Conservation (phyloP, 2,888 invertebrate genomes). For the Altica lythri region DNA sequence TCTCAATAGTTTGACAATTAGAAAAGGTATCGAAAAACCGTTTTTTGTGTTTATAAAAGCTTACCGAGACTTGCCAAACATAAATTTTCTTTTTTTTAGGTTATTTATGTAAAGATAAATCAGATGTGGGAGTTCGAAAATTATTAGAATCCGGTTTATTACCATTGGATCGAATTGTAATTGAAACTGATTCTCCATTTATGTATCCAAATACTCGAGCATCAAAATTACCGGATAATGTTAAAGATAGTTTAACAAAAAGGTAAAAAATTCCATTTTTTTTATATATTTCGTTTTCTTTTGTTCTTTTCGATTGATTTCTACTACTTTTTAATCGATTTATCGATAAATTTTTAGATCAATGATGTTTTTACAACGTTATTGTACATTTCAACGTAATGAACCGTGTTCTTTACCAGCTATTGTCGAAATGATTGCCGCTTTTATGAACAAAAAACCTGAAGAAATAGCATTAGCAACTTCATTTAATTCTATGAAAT, state of each 20-base stretch:
- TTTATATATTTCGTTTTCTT: too few species aligned
- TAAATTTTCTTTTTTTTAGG: conserved; percentile 63
- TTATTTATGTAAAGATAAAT: conserved; percentile 89
- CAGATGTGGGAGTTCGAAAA: conserved; percentile 85
- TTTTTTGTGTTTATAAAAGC: too few species aligned
- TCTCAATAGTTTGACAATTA: too few species aligned
- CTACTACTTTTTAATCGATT: not conserved
- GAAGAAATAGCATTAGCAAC: conserved; percentile 90
- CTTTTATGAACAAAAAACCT: conserved; percentile 82
- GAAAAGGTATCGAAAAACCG: too few species aligned
- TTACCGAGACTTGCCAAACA: too few species aligned
- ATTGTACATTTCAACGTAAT: conserved; percentile 95
- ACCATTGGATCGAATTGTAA: conserved; percentile 81
- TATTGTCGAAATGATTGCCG: conserved; percentile 92
- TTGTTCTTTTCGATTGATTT: too few species aligned
- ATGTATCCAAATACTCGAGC: conserved; percentile 96
- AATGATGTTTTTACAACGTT: conserved; percentile 80
- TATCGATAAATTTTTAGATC: conserved; percentile 61
- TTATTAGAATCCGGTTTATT: conserved; percentile 78
- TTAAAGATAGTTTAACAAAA: conserved; percentile 86
- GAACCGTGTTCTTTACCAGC: conserved; percentile 94
- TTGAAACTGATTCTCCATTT: conserved; percentile 94
- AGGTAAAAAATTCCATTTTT: too few species aligned
- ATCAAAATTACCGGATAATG: conserved; percentile 85
- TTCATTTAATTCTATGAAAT: conserved; percentile 88